Evolutionary conservation across 2,888 invertebrate species (phyloP), one percentile per base, ranked within the genome.

Genomic region (Erebia aethiops): DNA sequence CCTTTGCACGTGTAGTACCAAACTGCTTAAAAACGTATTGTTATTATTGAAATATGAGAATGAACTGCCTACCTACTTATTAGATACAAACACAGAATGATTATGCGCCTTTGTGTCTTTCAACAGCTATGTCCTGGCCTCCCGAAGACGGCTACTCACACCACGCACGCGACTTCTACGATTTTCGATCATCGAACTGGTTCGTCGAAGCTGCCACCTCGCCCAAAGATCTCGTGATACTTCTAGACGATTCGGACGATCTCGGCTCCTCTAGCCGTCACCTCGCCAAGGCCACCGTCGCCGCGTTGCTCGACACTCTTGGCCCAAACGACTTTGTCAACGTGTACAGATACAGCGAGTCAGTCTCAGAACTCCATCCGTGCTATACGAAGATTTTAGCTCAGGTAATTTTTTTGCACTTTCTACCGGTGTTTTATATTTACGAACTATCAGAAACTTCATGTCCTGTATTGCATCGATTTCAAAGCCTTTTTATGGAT

Each of bases 291-390:
- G 96, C 97, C 21, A 99, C 99, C 0, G 97, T 98, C 0, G 96
- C 96, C 69, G 96, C 97, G 16, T 96, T 99, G 73, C 94, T 99
- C 75, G 98, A 99, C 78, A 99, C 99, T 0, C 95, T 99, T 7
- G 98, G 98, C 1, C 98, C 99, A 77, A 97, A 99, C 85, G 99
- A 99, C 89, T 99, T 97, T 86, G 98, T 99, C 69, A 99, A 99
- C 85, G 96, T 99, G 63, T 97, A 97, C 82, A 95, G 97, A 86
- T 99, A 99, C 89, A 96, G 98, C 57, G 97, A 98, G 68, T 94
- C 94, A 0, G 96, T 97, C 0, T 95, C 96, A 62, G 98, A 98
- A 75, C 95, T 98, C 9, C 97, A 98, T 75, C 95, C 96, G 0
- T 99, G 99, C 84, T 98, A 98, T 85, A 97, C 97, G 82, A 97